Conservation (phyloP, 23 tunicate genomes). For the Styela clava region DNA sequence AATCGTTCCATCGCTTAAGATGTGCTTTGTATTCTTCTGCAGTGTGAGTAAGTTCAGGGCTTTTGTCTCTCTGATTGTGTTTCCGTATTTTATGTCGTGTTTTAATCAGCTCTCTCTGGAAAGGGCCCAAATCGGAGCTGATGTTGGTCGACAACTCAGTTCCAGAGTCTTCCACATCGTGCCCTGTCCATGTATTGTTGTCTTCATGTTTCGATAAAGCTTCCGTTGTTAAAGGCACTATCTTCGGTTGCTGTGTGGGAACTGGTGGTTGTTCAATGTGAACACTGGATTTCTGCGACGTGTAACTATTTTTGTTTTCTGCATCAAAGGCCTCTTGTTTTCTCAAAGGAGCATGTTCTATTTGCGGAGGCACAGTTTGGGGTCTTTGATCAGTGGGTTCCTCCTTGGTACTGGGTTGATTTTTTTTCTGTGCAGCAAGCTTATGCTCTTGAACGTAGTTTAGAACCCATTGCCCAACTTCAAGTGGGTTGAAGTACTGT, state of each 20-base stretch:
- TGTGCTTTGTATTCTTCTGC: slow-evolving; percentile 14
- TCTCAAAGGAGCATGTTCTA: background rate
- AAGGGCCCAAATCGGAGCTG: background rate
- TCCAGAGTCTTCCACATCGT: background rate
- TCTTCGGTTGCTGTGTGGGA: background rate
- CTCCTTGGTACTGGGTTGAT: background rate
- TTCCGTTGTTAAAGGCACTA: slow-evolving; percentile 18
- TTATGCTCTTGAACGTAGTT: slow-evolving; percentile 26
- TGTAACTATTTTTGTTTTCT: background rate
- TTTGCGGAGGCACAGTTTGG: background rate
- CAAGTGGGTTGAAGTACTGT: slow-evolving; percentile 12
- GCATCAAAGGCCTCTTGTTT: slow-evolving; percentile 1
- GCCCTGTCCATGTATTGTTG: background rate
- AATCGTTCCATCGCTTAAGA: slow-evolving; percentile 24
- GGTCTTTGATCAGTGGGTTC: background rate
- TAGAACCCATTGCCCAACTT: slow-evolving; percentile 27
- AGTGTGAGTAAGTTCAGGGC: slow-evolving; percentile 10
- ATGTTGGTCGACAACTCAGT: background rate
- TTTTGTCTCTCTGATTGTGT: background rate
- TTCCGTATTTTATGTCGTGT: background rate
- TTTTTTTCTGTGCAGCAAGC: background rate
- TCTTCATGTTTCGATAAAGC: background rate
- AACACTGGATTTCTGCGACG: background rate
- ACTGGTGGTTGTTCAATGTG: background rate
- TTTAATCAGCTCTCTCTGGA: slow-evolving; percentile 14